Evolutionary conservation across 2,797 vertebrate species (phyloP).

Genomic region (Pangasius mekongensis): DNA sequence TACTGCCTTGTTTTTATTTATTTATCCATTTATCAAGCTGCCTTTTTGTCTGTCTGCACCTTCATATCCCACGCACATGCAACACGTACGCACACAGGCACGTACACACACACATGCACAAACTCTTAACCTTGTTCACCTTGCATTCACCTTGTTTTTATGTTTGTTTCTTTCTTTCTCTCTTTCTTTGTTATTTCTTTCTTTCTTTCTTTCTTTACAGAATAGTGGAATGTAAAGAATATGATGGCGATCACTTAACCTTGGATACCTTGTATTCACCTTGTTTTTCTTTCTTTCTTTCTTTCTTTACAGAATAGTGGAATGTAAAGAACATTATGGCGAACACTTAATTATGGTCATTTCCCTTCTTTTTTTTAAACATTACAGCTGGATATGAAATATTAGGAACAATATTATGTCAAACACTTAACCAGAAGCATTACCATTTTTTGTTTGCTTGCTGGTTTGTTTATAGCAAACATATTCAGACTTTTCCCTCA

Average conservation of each 20-base stretch:
- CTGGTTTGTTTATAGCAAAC: neutral
- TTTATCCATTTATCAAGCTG: neutral
- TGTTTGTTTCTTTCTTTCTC: neutral
- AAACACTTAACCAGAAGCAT: neutral
- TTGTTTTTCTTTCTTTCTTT: neutral
- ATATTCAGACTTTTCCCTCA: neutral
- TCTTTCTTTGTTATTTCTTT: too few species aligned
- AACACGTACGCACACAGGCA: too few species aligned
- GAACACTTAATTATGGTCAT: neutral
- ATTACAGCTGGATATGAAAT: neutral
- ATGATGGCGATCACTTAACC: too few species aligned
- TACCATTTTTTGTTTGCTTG: neutral
- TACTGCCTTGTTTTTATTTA: neutral
- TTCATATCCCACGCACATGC: too few species aligned
- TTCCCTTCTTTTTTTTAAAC: too few species aligned
- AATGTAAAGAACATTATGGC: neutral
- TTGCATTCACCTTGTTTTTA: neutral
- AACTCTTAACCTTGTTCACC: neutral
- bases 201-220: neutral
- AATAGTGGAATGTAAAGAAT: neutral
- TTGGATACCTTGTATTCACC: neutral
- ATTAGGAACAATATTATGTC: neutral
- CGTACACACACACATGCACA: neutral
- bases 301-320: neutral
- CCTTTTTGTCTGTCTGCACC: neutral